Conservation (phyloP, 2,888 invertebrate species). For the Archips crataeganus region DNA sequence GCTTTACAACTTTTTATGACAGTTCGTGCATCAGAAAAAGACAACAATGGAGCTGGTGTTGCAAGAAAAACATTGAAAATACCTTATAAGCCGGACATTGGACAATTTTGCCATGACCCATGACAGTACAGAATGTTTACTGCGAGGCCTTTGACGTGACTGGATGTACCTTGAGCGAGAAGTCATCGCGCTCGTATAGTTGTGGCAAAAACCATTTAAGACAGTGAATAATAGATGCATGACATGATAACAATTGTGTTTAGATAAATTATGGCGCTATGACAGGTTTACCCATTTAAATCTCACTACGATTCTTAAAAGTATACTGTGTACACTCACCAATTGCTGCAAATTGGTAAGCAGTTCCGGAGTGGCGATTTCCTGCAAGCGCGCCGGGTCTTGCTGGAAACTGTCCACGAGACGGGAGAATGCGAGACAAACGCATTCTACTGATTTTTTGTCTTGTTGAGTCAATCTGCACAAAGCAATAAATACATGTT, state of each 20-base stretch:
- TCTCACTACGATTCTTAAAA: not conserved
- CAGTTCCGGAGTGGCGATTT: slow-evolving; percentile 96
- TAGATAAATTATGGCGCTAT: not conserved
- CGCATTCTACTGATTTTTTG: slow-evolving; percentile 99
- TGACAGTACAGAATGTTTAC: too few relatives aligned
- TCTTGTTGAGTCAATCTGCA: slow-evolving; percentile 93
- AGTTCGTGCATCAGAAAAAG: too few relatives aligned
- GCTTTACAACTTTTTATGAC: too few relatives aligned
- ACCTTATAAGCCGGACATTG: too few relatives aligned
- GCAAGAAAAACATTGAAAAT: too few relatives aligned
- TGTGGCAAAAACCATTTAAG: too few relatives aligned
- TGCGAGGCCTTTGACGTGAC: too few relatives aligned
- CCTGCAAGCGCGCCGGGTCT: slow-evolving; percentile 95
- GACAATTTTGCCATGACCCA: too few relatives aligned
- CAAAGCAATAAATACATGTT: slow-evolving; percentile 16
- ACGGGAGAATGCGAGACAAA: slow-evolving; percentile 98
- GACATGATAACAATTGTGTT: not conserved
- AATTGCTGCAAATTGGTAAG: slow-evolving; percentile 97
- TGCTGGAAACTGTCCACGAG: slow-evolving; percentile 98
- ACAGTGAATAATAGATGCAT: too few relatives aligned
- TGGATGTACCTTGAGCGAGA: too few relatives aligned
- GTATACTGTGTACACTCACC: slow-evolving; percentile 75
- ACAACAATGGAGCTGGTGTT: too few relatives aligned
- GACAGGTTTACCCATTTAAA: not conserved
- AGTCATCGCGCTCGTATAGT: too few relatives aligned